Conservation (phyloP, 1,140 invertebrate species). For the Notospermus geniculatus region DNA sequence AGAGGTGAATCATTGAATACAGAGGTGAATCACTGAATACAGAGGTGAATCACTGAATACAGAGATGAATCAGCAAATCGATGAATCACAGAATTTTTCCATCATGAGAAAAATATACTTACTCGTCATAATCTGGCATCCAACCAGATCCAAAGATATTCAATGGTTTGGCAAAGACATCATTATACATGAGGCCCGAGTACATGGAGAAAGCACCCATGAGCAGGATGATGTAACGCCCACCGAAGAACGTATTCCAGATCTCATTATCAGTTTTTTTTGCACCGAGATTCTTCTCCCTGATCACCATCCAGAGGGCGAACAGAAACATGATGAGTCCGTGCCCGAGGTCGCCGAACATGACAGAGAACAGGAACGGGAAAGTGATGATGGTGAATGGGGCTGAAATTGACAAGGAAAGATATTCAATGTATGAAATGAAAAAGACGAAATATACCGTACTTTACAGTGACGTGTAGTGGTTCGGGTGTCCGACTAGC, state of each 20-base stretch:
- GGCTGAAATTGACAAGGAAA: slow-evolving; percentile 61
- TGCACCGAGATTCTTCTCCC: slow-evolving; percentile 55
- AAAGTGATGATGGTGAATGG: slow-evolving; percentile 95
- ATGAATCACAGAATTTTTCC: too few species aligned
- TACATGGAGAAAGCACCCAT: slow-evolving; percentile 98
- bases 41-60: too few species aligned
- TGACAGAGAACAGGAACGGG: slow-evolving; percentile 95
- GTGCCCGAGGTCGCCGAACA: slow-evolving; percentile 97
- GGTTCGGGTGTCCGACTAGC: too few species aligned
- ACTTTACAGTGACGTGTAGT: too few species aligned
- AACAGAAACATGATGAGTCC: slow-evolving; percentile 68
- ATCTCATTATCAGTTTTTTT: slow-evolving; percentile 64
- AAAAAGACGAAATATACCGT: too few species aligned
- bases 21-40: too few species aligned
- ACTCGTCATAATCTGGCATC: slow-evolving; percentile 52
- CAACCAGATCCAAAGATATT: slow-evolving; percentile 91
- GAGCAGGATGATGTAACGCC: slow-evolving; percentile 94
- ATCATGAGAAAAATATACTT: too few species aligned
- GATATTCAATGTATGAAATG: background rate
- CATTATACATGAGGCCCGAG: slow-evolving; percentile 97
- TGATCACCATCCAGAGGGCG: slow-evolving; percentile 64
- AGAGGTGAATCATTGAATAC: too few species aligned
- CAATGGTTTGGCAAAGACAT: slow-evolving; percentile 92
- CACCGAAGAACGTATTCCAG: slow-evolving; percentile 95
- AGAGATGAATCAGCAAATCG: too few species aligned